Evolutionary conservation across 2,888 invertebrate species (phyloP), one percentile per base, ranked within the genome.

Genomic region (Luffia ferchaultella): DNA sequence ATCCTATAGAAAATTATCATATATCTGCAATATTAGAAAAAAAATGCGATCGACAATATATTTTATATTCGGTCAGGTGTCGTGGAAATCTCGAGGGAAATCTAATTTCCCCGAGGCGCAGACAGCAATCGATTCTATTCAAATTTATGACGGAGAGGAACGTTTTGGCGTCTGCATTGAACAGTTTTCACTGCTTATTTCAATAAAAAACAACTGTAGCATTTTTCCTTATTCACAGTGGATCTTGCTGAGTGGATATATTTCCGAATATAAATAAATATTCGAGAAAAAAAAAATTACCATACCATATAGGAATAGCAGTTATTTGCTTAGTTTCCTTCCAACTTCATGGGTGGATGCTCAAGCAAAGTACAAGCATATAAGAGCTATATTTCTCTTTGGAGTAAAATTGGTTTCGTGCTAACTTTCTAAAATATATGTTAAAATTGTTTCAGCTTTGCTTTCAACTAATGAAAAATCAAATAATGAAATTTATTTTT

Each of bases 81-180:
- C 82, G 74, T 69, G 72, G 70, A 66, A 68, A 72, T 76, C 82
- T 75, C 76, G 63, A 59, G 82, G 83, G 82, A 83, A 83, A 83
- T 83, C 80, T 82, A 80, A 82, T 82, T 82, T 79, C 76, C 82
- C 76, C 70, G 76, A 74, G 79, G 82, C 80, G 77, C 76, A 79
- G 82, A 82, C 82, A 82, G 75, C 79, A 76, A 83, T 83, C 82
- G 82, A 82, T 83, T 83, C 82, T 79, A 82, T 82, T 82, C 82
- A 83, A 83, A 83, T 83, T 82, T 83, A 83, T 83, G 82, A 80
- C 76, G 74, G 76, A 73, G 78, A 74, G 75, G 72, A 76, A 77
- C 76, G 70, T 70, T 69, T 73, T 65, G 62, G 57, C 57, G 69
- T 60, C 54, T 50, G 53, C 58, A 55, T 55, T 52, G 73, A 76